Conservation (phyloP, 1,140 invertebrate species). For the Gonatopus flavifemur region DNA sequence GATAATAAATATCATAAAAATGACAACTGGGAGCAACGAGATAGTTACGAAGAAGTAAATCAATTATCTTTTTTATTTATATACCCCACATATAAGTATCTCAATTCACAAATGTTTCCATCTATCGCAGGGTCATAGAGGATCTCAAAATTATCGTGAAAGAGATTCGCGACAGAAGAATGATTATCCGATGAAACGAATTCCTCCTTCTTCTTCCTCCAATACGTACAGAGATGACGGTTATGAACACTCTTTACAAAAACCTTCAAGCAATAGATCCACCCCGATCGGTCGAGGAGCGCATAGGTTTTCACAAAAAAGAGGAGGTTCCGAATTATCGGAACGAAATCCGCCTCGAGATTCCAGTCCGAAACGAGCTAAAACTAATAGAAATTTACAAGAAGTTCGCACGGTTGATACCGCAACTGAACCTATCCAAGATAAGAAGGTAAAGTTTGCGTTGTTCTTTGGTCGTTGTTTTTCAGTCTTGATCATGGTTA, state of each 20-base stretch:
- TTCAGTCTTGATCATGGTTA: neutral
- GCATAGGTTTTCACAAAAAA: conserved; percentile 29
- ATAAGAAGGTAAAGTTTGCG: conserved; percentile 35
- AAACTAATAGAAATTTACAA: conserved; percentile 32
- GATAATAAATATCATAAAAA: conserved; percentile 49
- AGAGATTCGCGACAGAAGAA: conserved; percentile 38
- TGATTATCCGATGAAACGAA: conserved; percentile 32
- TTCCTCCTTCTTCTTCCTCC: conserved; percentile 14
- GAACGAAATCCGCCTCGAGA: conserved; percentile 21
- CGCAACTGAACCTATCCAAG: conserved; percentile 1
- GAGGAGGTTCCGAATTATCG: conserved; percentile 24
- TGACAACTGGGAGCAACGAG: conserved; percentile 40
- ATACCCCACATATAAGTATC: neutral
- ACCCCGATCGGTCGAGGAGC: conserved; percentile 18
- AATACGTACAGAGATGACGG: conserved; percentile 32
- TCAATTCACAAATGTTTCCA: neutral
- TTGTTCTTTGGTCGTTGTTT: neutral
- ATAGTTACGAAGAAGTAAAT: conserved; percentile 45
- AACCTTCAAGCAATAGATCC: conserved; percentile 25
- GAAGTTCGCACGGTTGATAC: conserved; percentile 27
- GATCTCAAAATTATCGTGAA: conserved; percentile 44
- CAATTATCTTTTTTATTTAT: neutral
- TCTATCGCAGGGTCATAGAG: conserved; percentile 35
- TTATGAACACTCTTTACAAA: conserved; percentile 35
- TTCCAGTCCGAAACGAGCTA: conserved; percentile 33